Base-by-base conservation (phyloP, 2,888 invertebrate species). In the Slavum lentiscoides region DNA sequence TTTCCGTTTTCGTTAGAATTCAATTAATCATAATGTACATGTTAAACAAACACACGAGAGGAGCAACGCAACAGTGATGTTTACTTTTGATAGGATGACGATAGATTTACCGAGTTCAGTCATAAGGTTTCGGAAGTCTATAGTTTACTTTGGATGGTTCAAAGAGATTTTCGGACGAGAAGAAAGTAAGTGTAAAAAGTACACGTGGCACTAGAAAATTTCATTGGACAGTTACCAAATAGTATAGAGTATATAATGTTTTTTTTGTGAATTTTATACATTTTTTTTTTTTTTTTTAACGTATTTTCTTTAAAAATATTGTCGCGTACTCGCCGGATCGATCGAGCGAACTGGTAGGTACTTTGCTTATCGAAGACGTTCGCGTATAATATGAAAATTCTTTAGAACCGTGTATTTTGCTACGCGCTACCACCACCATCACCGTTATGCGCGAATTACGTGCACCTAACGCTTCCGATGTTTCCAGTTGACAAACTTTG, bases 401-500 rank as follows among this genome's bases (percentile, higher is more conserved):
- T 68, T 68, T 30, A 11, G 9, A 30, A 30, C 30, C 68, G 15
- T 53, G 53, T 53, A 53, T 23, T 21, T 68, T 13, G 17, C n/a
- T 21, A 17, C n/a, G 2, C 3, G n/a, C 30, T 30, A 30, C 39
- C 39, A 21, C 37, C 21, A 2, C 55, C 55, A n/a, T 53, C 64
- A 15, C 58, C 58, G 75, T 67, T 67, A 39, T 67, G 75, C 67
- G 58, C 75, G 75, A 75, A 67, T 75, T 67, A 75, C 75, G 75
- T 55, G 66, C 64, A 30, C 75, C 66, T 55, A 75, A 67, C 75
- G 67, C 75, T 43, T 58, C 58, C 58, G 43, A 67, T 67, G 75
- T 75, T 75, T 75, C 67, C 75, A 58, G 75, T 67, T 15, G 75
- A 75, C 75, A 75, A 75, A 75, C 75, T 75, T 75, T 67, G 67